Conservation (phyloP, 2,888 invertebrate genomes). For the Ophioninae sp. region DNA sequence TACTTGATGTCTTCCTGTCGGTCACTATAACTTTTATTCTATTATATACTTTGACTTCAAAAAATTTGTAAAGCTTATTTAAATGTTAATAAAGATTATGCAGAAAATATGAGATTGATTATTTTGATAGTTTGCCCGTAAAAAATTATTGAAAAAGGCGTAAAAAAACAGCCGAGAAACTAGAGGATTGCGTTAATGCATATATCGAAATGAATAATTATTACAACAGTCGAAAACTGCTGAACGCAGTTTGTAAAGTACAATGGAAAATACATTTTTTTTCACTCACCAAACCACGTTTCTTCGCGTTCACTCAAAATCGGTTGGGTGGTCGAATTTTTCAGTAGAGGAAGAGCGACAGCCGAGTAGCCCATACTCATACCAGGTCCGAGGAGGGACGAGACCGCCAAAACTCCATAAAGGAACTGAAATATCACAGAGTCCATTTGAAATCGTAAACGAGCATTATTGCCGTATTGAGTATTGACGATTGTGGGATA, state of each 20-base stretch:
- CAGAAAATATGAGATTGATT: too few relatives aligned
- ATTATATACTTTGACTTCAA: too few relatives aligned
- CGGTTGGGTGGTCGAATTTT: conserved; percentile 67
- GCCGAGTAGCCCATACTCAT: conserved; percentile 76
- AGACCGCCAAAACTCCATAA: conserved; percentile 60
- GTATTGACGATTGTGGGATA: conserved; percentile 14
- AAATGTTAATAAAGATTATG: too few relatives aligned
- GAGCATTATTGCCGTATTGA: conserved; percentile 13
- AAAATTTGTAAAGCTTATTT: too few relatives aligned
- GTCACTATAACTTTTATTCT: too few relatives aligned
- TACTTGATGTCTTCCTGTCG: too few relatives aligned
- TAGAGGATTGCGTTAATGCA: not conserved
- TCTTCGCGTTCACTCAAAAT: conserved; percentile 76
- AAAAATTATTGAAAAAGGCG: not conserved
- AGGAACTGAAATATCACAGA: conserved; percentile 60
- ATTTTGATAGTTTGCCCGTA: too few relatives aligned
- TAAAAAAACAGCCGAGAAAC: not conserved
- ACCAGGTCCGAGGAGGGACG: conserved; percentile 63
- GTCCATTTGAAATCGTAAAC: conserved; percentile 34
- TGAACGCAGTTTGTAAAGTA: not conserved
- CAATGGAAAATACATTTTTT: conserved; percentile 53
- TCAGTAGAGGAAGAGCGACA: conserved; percentile 73
- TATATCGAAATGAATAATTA: not conserved
- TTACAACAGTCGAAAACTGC: not conserved
- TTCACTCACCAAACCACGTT: conserved; percentile 82